These are phyloP conservation scores for Premnoplex brunnescens DNA, from an alignment of 2,797 vertebrate species.

Conservation along the genomic window DNA sequence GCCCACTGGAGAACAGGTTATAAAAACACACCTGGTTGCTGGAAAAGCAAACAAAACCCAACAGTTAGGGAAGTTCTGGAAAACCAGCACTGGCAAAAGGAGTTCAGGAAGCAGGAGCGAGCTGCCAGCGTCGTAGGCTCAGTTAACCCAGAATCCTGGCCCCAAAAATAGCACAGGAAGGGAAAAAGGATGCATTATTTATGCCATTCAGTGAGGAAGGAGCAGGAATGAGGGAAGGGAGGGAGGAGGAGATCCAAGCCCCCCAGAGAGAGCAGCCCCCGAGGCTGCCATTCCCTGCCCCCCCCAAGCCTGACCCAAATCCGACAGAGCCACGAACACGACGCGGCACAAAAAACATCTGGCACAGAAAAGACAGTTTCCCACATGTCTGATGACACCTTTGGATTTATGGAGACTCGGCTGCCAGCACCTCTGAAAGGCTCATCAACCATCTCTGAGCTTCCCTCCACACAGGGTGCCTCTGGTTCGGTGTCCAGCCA, in stretches of 20 bases:
- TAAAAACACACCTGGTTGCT: background rate
- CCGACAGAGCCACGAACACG: background rate
- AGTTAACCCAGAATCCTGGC: background rate
- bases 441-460: background rate
- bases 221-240: background rate
- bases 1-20: background rate
- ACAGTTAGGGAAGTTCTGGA: background rate
- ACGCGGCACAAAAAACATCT: rapidly evolving
- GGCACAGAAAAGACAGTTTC: rapidly evolving
- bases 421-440: background rate
- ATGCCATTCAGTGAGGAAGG: background rate
- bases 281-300: background rate
- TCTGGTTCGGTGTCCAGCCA: background rate
- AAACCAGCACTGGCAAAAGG: background rate
- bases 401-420: background rate
- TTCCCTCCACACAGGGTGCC: rapidly evolving
- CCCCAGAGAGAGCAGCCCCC: background rate
- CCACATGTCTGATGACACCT: background rate
- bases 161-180: slow-evolving; percentile 47
- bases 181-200: slow-evolving; percentile 34
- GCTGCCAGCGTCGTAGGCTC: background rate
- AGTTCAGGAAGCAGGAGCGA: background rate
- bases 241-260: background rate
- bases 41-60: background rate
- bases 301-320: slow-evolving; percentile 55